phyloP scores from a whole-genome alignment of 2,797 vertebrate species.

The Schizopygopsis pylzovi region DNA sequence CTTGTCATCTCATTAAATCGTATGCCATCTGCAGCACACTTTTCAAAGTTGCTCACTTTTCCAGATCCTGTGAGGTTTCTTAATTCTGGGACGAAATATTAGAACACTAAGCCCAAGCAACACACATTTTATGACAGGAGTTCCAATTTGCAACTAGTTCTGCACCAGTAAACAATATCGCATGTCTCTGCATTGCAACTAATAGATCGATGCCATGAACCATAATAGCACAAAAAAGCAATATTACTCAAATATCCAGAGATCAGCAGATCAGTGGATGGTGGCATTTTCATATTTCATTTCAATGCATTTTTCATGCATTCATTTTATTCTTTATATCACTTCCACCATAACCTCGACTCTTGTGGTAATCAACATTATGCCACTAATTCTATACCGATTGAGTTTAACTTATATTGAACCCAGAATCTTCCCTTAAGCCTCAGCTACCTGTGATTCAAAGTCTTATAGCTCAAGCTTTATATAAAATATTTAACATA shows the following conservation, averaged over 20 bases:
- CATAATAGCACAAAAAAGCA: constrained; percentile 50
- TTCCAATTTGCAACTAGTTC: constrained; percentile 58
- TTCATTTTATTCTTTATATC: background rate
- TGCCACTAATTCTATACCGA: background rate
- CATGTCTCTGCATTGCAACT: constrained; percentile 35
- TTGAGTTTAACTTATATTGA: background rate
- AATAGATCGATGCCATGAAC: constrained; percentile 59
- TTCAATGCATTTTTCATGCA: constrained; percentile 2
- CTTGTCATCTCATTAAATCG: constrained; percentile 35
- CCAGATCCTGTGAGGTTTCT: constrained; percentile 21
- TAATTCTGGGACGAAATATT: constrained; percentile 44
- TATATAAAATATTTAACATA: background rate
- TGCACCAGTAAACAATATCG: constrained; percentile 59
- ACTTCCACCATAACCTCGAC: background rate
- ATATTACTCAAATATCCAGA: constrained; percentile 42
- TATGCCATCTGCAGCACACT: constrained; percentile 23
- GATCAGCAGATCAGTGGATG: constrained; percentile 13
- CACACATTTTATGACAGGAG: constrained; percentile 52
- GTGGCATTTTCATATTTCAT: constrained; percentile 20
- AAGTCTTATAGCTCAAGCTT: background rate
- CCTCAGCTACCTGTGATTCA: constrained; percentile 3
- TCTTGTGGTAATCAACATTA: constrained; percentile 1
- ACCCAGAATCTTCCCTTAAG: background rate
- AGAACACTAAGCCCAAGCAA: constrained; percentile 44
- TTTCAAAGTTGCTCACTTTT: constrained; percentile 18